Base-by-base conservation (phyloP, 2,797 vertebrate species). In the Cheirogaleus major region DNA sequence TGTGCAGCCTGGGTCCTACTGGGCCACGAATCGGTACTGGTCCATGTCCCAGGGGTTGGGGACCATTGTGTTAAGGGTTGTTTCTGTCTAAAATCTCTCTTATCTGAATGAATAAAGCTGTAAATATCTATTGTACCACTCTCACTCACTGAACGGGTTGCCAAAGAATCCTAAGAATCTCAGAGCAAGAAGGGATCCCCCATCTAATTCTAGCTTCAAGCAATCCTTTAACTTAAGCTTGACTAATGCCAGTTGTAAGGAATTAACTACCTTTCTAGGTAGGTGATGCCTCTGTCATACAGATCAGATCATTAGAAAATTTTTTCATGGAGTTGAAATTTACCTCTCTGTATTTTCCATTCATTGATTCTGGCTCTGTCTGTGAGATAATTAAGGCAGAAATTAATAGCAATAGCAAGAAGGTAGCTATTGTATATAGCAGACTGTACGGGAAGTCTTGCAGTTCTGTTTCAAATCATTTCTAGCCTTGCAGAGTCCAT, bases 401-500 rank as follows among this genome's bases (percentile, higher is more conserved):
- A 90, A 81, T 43, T 38, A 57, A 32, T 52, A 4, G 63, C 35
- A 67, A 20, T 25, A 91, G 32, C 81, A 85, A 86, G 22, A 93
- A 1, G 14, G 9, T 76, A 25, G 35, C 25, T 61, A 3, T 4
- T 80, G 11, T 70, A 18, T 41, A 2, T 27, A 43, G 5, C 3
- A 0, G 32, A 35, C 35, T 20, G 4, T 25, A 41, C 8, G n/a
- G 73, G 45, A 79, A 65, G 52, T n/a, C 78, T 82, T n/a, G 12
- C 5, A 25, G 35, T 35, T 83, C 55, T 72, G 10, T 55, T 59
- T 48, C 23, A 11, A 79, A 59, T 3, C 7, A 69, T 96, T 97
- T 96, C 70, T 93, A 78, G 69, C 43, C 9, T 38, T 92, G 27
- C 4, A 70, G 90, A 91, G 38, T 89, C 97, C 88, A 96, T 97